These are phyloP conservation scores for Lutjanus campechanus DNA, from an alignment of 2,797 vertebrate genomes.

Conservation along the genomic window DNA sequence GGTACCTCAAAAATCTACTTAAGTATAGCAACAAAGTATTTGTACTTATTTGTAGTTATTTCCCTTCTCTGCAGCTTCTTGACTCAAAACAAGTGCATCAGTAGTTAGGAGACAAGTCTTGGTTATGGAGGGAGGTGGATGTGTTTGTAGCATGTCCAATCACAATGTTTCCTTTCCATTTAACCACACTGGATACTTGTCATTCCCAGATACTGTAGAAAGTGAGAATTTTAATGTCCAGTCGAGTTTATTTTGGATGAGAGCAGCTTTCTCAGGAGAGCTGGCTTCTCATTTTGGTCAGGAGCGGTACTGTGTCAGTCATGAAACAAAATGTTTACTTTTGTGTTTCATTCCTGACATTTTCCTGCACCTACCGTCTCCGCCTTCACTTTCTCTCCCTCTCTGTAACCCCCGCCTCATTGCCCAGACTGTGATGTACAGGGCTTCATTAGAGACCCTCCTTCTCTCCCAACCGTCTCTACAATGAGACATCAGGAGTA, in stretches of 20 bases:
- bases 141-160: no score
- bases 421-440: slow-evolving; percentile 32
- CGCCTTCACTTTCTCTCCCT: slow-evolving; percentile 8
- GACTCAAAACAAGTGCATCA: no score
- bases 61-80: no score
- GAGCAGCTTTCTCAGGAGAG: slow-evolving; percentile 7
- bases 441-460: slow-evolving; percentile 54
- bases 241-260: not conserved
- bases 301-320: slow-evolving; percentile 9
- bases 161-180: no score
- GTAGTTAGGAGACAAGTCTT: no score
- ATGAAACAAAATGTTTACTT: slow-evolving; percentile 36
- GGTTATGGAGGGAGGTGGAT: no score
- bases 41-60: no score
- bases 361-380: slow-evolving; percentile 24
- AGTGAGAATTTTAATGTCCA: not conserved
- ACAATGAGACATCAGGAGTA: slow-evolving; percentile 60
- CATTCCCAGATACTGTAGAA: no score
- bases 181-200: no score
- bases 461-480: slow-evolving; percentile 36
- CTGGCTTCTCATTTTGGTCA: slow-evolving; percentile 7
- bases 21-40: no score
- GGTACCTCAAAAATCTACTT: no score
- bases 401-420: slow-evolving; percentile 17
- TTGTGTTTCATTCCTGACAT: slow-evolving; percentile 32